Conservation (phyloP, 2,888 invertebrate genomes). For the Eucriotettix oculatus region DNA sequence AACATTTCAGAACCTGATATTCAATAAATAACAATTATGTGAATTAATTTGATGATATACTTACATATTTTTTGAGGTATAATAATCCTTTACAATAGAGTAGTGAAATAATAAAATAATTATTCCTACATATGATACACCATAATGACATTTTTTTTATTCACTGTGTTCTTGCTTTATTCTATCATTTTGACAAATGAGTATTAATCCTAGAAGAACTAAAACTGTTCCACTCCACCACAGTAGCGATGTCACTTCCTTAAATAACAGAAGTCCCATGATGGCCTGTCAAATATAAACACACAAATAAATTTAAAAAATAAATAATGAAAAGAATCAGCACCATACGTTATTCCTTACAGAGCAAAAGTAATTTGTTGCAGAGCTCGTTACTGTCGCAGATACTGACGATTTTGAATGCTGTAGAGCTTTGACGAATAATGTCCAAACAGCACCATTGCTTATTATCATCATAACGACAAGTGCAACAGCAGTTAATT, state of each 20-base stretch:
- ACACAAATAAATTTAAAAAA: not conserved
- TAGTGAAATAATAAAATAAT: too few relatives aligned
- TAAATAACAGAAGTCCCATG: conserved; percentile 37
- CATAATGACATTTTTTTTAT: too few relatives aligned
- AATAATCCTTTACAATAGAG: too few relatives aligned
- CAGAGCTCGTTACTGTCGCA: conserved; percentile 43
- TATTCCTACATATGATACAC: too few relatives aligned
- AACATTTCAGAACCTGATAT: too few relatives aligned
- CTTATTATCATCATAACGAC: conserved; percentile 37
- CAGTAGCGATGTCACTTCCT: conserved; percentile 44
- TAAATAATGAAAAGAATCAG: not conserved
- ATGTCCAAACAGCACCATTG: conserved; percentile 42
- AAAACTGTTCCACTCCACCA: conserved; percentile 58
- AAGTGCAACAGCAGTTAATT: conserved; percentile 13
- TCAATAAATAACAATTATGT: too few relatives aligned
- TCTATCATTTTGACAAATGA: conserved; percentile 28
- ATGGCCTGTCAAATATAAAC: not conserved
- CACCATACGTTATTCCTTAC: conserved; percentile 27
- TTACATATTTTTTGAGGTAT: too few relatives aligned
- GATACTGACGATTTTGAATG: conserved; percentile 38
- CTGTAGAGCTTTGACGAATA: conserved; percentile 44
- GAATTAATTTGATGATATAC: too few relatives aligned
- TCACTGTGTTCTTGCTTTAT: too few relatives aligned
- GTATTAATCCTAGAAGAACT: conserved; percentile 48
- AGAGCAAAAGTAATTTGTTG: conserved; percentile 44